These are phyloP conservation scores for Spicauda simplicius DNA, from an alignment of 2,888 invertebrate species.

Conservation along the genomic window DNA sequence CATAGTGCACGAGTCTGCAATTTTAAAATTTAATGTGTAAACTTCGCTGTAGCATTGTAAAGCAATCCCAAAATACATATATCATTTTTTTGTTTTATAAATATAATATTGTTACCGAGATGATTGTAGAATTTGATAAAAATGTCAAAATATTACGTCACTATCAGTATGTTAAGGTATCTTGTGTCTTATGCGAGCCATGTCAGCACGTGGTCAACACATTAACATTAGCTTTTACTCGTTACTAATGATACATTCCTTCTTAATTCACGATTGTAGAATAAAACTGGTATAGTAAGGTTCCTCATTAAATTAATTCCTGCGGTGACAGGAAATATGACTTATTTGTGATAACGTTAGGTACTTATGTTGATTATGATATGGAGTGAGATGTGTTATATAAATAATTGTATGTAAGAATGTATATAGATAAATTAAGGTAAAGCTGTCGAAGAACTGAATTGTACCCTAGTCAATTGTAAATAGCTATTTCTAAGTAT, in stretches of 20 bases:
- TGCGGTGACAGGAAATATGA: constrained; percentile 54
- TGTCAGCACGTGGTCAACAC: neutral
- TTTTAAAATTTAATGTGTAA: neutral
- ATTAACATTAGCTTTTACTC: constrained; percentile 35
- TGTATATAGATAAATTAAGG: constrained; percentile 62
- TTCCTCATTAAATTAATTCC: constrained; percentile 66
- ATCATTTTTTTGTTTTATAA: no score
- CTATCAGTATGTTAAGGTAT: no score
- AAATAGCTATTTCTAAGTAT: constrained; percentile 70
- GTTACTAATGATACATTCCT: constrained; percentile 61
- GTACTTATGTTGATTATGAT: constrained; percentile 70
- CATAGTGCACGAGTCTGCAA: neutral
- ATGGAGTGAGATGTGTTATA: constrained; percentile 56
- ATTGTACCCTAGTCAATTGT: constrained; percentile 85
- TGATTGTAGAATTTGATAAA: no score
- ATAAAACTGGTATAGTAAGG: constrained; percentile 63
- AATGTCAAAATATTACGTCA: no score
- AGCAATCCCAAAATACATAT: no score
- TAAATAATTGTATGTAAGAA: constrained; percentile 51
- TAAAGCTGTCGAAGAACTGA: constrained; percentile 79
- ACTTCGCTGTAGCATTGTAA: neutral
- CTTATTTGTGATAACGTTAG: constrained; percentile 78
- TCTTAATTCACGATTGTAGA: constrained; percentile 49
- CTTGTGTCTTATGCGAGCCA: neutral
- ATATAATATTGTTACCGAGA: no score